Percentiles rank a stretch among this genome's conserved stretches.
phyloP scores from a whole-genome alignment of 2,113 vertebrate species.

The Archilochus colubris region DNA sequence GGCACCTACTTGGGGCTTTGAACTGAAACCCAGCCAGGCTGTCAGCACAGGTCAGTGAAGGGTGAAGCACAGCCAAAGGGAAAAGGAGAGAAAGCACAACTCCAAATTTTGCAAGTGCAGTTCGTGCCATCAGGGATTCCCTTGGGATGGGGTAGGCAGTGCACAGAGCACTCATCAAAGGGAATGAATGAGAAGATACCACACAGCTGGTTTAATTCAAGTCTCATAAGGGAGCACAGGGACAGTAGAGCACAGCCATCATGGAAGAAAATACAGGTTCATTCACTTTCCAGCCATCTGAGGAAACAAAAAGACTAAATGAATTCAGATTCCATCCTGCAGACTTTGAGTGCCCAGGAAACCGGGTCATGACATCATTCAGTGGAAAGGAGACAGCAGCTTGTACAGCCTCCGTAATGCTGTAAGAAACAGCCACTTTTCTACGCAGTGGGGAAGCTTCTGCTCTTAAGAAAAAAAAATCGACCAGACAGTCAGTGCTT shows the following conservation, averaged over 20 bases:
- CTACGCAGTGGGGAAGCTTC: background rate
- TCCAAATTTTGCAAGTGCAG: background rate
- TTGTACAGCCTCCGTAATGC: background rate
- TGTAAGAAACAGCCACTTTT: background rate
- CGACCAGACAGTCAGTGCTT: background rate
- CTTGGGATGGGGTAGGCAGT: background rate
- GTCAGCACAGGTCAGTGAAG: background rate
- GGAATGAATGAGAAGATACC: background rate
- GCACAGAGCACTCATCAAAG: background rate
- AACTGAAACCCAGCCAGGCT: background rate
- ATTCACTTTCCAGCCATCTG: background rate
- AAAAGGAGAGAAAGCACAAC: background rate
- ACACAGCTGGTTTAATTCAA: background rate
- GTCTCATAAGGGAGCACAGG: fast-evolving
- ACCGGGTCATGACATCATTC: background rate
- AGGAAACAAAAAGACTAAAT: background rate
- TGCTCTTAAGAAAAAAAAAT: background rate
- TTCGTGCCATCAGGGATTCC: background rate
- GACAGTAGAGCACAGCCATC: background rate
- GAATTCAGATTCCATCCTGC: background rate
- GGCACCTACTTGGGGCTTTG: background rate
- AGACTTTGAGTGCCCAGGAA: background rate
- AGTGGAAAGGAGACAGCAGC: background rate
- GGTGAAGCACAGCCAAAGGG: background rate
- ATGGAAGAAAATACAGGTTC: background rate